Evolutionary conservation across 64 coral and sea anemone species (phyloP), one percentile per base, ranked within the genome.

Genomic region (Actinia tenebrosa): DNA sequence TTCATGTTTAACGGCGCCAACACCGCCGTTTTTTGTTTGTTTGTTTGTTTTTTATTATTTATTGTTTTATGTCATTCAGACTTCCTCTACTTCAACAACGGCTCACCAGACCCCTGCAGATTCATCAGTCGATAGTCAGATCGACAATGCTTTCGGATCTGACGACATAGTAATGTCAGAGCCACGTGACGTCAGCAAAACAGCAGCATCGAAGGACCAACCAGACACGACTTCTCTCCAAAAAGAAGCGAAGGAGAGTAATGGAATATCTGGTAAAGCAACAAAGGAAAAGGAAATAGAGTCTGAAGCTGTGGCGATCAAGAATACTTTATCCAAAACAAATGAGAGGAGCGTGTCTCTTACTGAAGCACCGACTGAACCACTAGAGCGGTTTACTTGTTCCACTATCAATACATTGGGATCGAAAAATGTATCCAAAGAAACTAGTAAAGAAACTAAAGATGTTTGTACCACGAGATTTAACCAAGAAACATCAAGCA

Each of bases 51-150:
- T 37, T 37, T 37, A 37, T 37, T 37, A 37, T 37, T 37, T 37
- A 37, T 37, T 37, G 30, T 37, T 37, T 37, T 37, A 37, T 58
- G 56, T 58, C 13, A 11, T 81, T 53, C 42, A 81, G 79, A 53
- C 79, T 20, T 81, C 79, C 7, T 81, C 79, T 7, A 53, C 50
- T 44, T 81, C 79, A 10, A 66, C 63, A 66, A 81, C 79, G 17
- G 79, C 79, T 45, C 79, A 45, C 14, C 79, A 81, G 27, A 81
- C 79, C 17, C 79, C 79, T 4, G 79, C 50, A 22, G 79, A 81
- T 17, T 81, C 79, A 22, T 81, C 79, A 4, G 6, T 81, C 18
- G 79, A 81, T 37, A 81, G 79, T 50, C 79, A 81, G 27, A 50
- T 7, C 2, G 69, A 75, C n/a, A 75, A 2, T 75, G 69, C 23